phyloP scores from a whole-genome alignment of 1,140 invertebrate species.

The Neodiprion fabricii region DNA sequence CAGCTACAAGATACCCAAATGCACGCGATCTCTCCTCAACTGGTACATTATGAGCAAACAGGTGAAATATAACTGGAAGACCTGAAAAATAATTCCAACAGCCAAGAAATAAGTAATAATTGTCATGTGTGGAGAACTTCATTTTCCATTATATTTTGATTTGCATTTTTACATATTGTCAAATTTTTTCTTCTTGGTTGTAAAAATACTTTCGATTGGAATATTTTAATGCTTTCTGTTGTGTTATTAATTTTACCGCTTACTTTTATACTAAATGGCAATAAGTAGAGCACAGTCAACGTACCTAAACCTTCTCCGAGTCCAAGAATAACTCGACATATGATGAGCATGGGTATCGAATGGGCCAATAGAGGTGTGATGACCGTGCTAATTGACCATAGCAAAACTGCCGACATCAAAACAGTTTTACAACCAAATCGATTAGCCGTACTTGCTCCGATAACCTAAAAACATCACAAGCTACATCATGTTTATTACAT shows the following conservation, averaged over 20 bases:
- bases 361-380: constrained; percentile 74
- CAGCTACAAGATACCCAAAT: constrained; percentile 79
- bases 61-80: constrained; percentile 81
- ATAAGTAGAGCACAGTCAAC: constrained; percentile 20
- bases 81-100: constrained; percentile 55
- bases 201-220: no score
- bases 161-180: no score
- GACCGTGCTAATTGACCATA: constrained; percentile 80
- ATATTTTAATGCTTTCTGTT: no score
- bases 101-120: neutral
- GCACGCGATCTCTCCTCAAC: constrained; percentile 78
- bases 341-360: constrained; percentile 69
- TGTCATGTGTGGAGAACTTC: no score
- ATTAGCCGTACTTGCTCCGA: constrained; percentile 75
- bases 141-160: no score
- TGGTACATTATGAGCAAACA: constrained; percentile 78
- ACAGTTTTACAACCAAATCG: constrained; percentile 77
- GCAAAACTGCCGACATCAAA: constrained; percentile 72
- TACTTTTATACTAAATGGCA: neutral
- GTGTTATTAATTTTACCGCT: no score
- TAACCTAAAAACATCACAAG: constrained; percentile 59
- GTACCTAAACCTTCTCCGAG: constrained; percentile 80
- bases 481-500: no score
- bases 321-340: constrained; percentile 73
- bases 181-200: no score